Evolutionary conservation across 2,797 vertebrate genomes (phyloP).

Genomic region (Agapornis canus): DNA sequence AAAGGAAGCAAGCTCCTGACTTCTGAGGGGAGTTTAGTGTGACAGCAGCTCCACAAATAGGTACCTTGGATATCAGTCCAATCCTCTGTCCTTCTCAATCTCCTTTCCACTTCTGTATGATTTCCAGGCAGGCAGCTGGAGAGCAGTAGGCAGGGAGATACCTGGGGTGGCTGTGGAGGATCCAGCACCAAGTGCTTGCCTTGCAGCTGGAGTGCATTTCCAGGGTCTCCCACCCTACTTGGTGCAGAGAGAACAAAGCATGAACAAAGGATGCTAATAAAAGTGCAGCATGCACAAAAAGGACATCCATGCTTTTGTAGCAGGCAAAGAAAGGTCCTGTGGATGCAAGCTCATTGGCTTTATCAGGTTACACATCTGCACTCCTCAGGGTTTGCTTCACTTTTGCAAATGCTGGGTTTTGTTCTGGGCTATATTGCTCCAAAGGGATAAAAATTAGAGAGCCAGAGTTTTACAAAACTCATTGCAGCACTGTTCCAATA

Average conservation of each 20-base stretch:
- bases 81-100: neutral
- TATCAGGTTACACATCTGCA: neutral
- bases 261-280: neutral
- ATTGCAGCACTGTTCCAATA: neutral
- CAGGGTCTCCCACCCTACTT: neutral
- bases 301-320: accelerated
- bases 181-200: neutral
- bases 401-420: neutral
- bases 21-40: neutral
- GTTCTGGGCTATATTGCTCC: neutral
- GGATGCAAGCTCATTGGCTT: neutral
- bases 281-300: neutral
- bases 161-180: neutral
- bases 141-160: accelerated
- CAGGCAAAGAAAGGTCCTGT: neutral
- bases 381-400: neutral
- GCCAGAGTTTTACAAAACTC: neutral
- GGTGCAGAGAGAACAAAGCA: neutral
- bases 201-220: neutral
- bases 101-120: neutral
- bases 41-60: neutral
- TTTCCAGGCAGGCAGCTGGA: neutral
- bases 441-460: neutral
- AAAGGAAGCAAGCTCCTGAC: neutral
- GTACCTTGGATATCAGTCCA: neutral